Evolutionary conservation across 2,797 vertebrate genomes (phyloP), one percentile per base, ranked within the genome.

Genomic region (Holocentrus rufus): DNA sequence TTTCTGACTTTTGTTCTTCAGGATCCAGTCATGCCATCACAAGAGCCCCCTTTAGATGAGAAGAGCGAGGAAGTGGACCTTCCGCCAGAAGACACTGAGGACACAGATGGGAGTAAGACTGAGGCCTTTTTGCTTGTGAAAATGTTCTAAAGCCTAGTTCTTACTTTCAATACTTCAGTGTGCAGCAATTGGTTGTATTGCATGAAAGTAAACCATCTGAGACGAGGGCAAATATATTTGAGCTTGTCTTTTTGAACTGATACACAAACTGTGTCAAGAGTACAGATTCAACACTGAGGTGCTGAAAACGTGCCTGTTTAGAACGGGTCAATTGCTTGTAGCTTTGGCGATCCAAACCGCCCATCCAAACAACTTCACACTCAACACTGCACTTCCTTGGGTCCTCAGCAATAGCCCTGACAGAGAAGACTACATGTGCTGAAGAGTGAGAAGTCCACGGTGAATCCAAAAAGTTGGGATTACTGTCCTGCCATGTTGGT

Each of bases 21-120:
- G 98, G 98, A 99, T 98, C 95, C 97, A 94, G 96, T 95, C 94
- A 99, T 99, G 98, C 98, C 98, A 94, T 95, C 96, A 91, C 97
- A 98, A 90, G 97, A 99, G 88, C 97, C 97, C 86, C 92, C 94
- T 82, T 94, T 95, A 91, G 96, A 95, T 23, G 95, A 95, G 81
- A 95, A 95, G 91, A 95, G 90, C 0, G 94, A 96, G 1, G 95
- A 96, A 82, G 93, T 89, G 73, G 96, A 95, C 74, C 92, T 95
- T 74, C 95, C 96, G 80, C 92, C 95, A 1, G 96, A 98, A 75
- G 96, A 96, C 82, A 90, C 92, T 0, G 95, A 98, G 85, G 96
- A 96, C 78, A 90, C 93, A 0, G 95, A 96, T 75, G 94, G 93
- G 91, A 95, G 97, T 99, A 94, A 94, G 97, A 62, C 31, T 8